Conservation (phyloP, 2,888 invertebrate genomes). For the Miltochrista miniata region DNA sequence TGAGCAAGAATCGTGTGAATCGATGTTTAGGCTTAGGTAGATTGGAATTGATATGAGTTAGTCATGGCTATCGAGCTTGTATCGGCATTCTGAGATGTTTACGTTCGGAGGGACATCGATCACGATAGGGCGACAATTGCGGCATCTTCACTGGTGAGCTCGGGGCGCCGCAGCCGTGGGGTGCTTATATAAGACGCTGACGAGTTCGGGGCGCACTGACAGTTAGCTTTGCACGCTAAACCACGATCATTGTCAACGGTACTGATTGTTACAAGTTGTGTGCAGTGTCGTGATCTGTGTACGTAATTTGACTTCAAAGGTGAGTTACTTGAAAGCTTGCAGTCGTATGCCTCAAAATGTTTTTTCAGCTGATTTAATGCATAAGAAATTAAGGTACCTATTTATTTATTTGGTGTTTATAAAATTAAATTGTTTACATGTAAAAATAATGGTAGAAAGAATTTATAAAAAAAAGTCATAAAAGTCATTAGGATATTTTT, state of each 20-base stretch:
- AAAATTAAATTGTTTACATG: background rate
- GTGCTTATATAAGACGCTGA: slow-evolving; percentile 68
- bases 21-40: slow-evolving; percentile 19
- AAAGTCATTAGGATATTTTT: too few species aligned
- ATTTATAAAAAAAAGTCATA: too few species aligned
- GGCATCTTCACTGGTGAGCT: slow-evolving; percentile 56
- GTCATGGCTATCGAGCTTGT: slow-evolving; percentile 52
- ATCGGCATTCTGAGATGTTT: slow-evolving; percentile 41
- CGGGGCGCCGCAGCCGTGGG: slow-evolving; percentile 48
- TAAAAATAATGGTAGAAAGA: too few species aligned
- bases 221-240: slow-evolving; percentile 61
- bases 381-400: background rate
- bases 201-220: slow-evolving; percentile 65
- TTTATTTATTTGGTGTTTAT: background rate
- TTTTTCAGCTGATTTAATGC: background rate
- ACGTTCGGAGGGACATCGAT: slow-evolving; percentile 53
- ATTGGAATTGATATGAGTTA: slow-evolving; percentile 43
- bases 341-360: too few species aligned
- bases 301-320: slow-evolving; percentile 48
- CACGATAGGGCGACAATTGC: slow-evolving; percentile 67
- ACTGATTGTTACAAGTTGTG: slow-evolving; percentile 52
- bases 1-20: slow-evolving; percentile 27
- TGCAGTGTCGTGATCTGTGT: slow-evolving; percentile 63
- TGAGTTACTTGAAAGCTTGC: slow-evolving; percentile 43
- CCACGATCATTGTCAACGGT: slow-evolving; percentile 57